Evolutionary conservation across 2,113 vertebrate genomes (phyloP).

Genomic region (Gadus macrocephalus): DNA sequence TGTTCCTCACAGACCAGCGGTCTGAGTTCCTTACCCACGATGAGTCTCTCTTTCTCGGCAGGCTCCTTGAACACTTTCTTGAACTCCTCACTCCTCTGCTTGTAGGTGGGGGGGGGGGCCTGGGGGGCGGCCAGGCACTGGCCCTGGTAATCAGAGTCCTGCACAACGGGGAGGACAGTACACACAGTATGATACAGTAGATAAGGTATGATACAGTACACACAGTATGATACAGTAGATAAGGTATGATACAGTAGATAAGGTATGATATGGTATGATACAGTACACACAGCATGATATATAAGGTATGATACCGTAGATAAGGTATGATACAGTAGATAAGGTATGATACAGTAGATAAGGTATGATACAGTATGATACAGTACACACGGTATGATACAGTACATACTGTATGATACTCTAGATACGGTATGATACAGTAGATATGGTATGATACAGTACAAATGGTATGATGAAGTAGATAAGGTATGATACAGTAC

Average conservation of each 20-base stretch:
- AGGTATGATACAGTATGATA: too few species aligned
- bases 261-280: too few species aligned
- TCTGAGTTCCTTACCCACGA: constrained; percentile 78
- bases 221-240: too few species aligned
- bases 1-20: too few species aligned
- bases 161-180: not conserved
- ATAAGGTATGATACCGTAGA: too few species aligned
- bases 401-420: too few species aligned
- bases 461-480: not conserved
- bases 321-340: not conserved
- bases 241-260: not conserved
- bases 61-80: constrained; percentile 85
- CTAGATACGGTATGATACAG: too few species aligned
- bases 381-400: too few species aligned
- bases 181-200: too few species aligned
- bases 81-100: constrained; percentile 87
- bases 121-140: constrained; percentile 59
- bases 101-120: constrained; percentile 80
- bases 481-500: not conserved
- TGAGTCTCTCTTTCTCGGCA: constrained; percentile 80
- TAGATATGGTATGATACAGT: too few species aligned
- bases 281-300: too few species aligned
- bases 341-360: not conserved
- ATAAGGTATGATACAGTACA: not conserved
- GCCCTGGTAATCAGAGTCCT: constrained; percentile 50